Percentiles rank a stretch among this genome's conserved stretches.
These are phyloP conservation scores for Hyles lineata DNA, from an alignment of 2,888 invertebrate species.

Conservation along the genomic window DNA sequence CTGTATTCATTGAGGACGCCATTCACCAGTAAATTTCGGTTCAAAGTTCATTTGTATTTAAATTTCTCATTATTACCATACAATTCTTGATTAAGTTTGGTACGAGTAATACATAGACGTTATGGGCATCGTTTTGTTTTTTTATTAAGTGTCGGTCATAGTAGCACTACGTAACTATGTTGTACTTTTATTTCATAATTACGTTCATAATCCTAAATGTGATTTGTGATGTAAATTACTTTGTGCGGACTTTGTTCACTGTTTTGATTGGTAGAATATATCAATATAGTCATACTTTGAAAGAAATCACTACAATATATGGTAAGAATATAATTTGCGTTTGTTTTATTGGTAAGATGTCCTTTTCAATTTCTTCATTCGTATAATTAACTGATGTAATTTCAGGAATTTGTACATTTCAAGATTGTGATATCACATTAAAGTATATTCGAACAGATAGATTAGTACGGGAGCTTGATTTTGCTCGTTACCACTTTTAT, in stretches of 20 bases:
- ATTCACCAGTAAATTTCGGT: constrained; percentile 10
- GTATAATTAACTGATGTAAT: background rate
- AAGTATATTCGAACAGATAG: constrained; percentile 62
- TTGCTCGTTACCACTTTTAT: constrained; percentile 74
- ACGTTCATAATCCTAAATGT: constrained; percentile 83
- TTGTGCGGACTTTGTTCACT: constrained; percentile 88
- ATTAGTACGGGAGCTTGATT: constrained; percentile 70
- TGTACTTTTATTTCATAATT: constrained; percentile 24
- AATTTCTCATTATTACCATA: constrained; percentile 35
- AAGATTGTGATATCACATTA: constrained; percentile 67
- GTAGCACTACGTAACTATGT: constrained; percentile 22
- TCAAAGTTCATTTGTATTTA: constrained; percentile 31
- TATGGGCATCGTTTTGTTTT: background rate
- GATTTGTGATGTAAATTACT: constrained; percentile 89
- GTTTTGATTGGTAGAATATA: constrained; percentile 87
- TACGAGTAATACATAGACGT: background rate
- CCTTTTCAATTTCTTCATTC: background rate
- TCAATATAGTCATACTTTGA: constrained; percentile 86
- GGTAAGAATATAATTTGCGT: constrained; percentile 81
- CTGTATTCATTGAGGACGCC: constrained; percentile 40
- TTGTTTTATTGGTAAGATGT: background rate
- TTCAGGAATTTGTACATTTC: constrained; percentile 70
- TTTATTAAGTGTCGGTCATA: background rate
- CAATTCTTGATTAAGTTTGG: constrained; percentile 31
- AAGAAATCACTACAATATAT: constrained; percentile 88